phyloP scores from a whole-genome alignment of 2,888 invertebrate genomes.

The Eristalinus sepulchralis region DNA sequence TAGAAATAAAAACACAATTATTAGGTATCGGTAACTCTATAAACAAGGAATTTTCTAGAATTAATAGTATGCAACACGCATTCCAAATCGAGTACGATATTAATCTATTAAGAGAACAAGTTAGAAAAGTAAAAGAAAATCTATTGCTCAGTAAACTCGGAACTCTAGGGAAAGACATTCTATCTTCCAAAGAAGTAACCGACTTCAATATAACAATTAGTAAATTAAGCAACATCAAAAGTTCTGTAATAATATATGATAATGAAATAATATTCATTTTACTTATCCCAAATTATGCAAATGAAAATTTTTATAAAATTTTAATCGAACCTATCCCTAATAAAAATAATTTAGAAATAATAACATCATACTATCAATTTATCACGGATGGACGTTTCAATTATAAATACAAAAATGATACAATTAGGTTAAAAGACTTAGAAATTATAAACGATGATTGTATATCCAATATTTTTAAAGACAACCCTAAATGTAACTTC shows the following conservation, averaged over 20 bases:
- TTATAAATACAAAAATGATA: not conserved
- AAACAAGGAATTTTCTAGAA: conserved; percentile 10
- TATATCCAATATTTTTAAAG: conserved; percentile 8
- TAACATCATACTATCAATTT: not conserved
- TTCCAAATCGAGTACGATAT: conserved; percentile 27
- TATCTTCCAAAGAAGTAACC: conserved; percentile 32
- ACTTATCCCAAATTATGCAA: conserved; percentile 50
- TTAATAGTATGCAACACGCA: conserved; percentile 14
- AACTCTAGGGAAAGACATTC: conserved; percentile 22
- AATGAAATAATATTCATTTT: conserved; percentile 39
- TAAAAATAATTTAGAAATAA: conserved; percentile 35
- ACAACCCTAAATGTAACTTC: conserved; percentile 22
- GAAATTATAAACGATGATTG: conserved; percentile 28
- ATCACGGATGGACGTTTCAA: conserved; percentile 17
- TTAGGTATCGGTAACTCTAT: conserved; percentile 4
- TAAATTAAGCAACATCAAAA: conserved; percentile 42
- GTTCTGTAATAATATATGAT: conserved; percentile 28
- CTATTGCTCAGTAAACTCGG: conserved; percentile 24
- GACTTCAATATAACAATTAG: conserved; percentile 32
- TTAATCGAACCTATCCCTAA: conserved; percentile 41
- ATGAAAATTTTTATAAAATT: conserved; percentile 12
- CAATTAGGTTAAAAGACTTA: conserved; percentile 12
- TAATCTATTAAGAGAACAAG: conserved; percentile 11
- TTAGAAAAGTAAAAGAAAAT: conserved; percentile 43
- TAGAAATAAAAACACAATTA: conserved; percentile 4